Evolutionary conservation across 30 jellyfish, hydroid and myxozoan species (phyloP).

Genomic region (Hydractinia echinata): DNA sequence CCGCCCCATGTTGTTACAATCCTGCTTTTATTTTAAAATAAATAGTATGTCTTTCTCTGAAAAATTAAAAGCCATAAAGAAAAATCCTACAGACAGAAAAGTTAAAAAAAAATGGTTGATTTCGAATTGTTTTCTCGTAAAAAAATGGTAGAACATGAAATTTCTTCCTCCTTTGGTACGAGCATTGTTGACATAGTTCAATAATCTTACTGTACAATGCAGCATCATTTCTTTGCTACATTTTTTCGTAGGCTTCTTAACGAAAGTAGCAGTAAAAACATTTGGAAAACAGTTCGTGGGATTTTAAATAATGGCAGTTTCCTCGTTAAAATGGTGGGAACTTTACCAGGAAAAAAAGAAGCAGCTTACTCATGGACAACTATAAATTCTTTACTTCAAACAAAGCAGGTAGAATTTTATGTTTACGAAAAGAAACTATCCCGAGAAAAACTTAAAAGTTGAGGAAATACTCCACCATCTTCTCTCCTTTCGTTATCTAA

Average conservation of each 20-base stretch:
- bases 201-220: not conserved
- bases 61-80: no score
- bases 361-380: conserved; percentile 37
- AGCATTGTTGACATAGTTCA: no score
- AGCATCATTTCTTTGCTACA: not conserved
- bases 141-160: not conserved
- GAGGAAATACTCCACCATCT: no score
- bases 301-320: conserved; percentile 14
- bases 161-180: not conserved
- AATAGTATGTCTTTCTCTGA: no score
- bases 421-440: no score
- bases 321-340: conserved; percentile 14
- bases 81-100: no score
- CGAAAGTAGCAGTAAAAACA: conserved; percentile 2
- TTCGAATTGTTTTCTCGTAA: not conserved
- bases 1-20: no score
- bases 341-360: conserved; percentile 27
- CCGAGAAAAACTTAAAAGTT: no score
- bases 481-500: no score
- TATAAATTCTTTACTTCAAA: conserved; percentile 16
- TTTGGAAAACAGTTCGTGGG: conserved; percentile 24
- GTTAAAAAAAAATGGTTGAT: no score
- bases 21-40: no score
- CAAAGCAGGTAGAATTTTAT: not conserved
- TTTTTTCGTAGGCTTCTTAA: conserved; percentile 1